Conservation (phyloP, 2,888 invertebrate species). For the Acrobeloides nanus region DNA sequence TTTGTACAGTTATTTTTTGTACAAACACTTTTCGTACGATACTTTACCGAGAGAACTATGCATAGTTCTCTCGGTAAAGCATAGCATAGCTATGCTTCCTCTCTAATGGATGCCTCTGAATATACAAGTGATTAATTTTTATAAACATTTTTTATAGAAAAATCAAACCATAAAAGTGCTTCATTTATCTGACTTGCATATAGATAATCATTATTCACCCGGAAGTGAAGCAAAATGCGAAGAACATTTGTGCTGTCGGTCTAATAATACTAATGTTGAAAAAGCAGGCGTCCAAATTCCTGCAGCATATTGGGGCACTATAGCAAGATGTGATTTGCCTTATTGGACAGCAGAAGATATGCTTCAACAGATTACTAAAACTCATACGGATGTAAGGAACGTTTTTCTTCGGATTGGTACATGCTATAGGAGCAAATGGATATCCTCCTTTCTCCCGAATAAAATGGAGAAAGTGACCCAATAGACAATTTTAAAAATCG, state of each 20-base stretch:
- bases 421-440: too few relatives aligned
- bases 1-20: too few relatives aligned
- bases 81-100: too few relatives aligned
- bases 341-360: conserved; percentile 41
- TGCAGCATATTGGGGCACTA: conserved; percentile 29
- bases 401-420: background rate
- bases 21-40: too few relatives aligned
- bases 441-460: too few relatives aligned
- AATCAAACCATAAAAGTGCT: conserved; percentile 22
- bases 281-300: background rate
- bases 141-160: too few relatives aligned
- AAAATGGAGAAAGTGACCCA: too few relatives aligned
- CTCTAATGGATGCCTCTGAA: too few relatives aligned
- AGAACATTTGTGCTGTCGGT: conserved; percentile 84
- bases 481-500: too few relatives aligned
- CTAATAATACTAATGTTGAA: background rate
- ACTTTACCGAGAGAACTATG: too few relatives aligned
- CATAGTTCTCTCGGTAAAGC: too few relatives aligned
- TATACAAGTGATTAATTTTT: too few relatives aligned
- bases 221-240: conserved; percentile 79
- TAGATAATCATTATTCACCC: conserved; percentile 33
- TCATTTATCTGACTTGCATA: conserved; percentile 42
- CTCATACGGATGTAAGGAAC: conserved; percentile 22
- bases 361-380: conserved; percentile 32
- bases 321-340: conserved; percentile 42